Evolutionary conservation across 2,888 invertebrate genomes (phyloP).

Genomic region (Iselma pallidipennis): DNA sequence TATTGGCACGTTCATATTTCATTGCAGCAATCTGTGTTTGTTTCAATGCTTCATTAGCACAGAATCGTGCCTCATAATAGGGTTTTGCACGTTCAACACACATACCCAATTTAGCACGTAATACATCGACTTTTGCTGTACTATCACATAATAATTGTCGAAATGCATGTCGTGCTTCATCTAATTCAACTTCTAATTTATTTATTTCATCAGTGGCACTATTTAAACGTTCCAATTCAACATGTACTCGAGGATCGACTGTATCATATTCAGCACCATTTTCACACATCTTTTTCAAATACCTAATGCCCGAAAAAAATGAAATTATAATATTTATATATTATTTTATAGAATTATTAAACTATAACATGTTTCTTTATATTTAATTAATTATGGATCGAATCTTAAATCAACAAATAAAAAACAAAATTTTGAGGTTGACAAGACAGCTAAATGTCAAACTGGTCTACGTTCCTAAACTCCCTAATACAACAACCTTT

Average conservation of each 20-base stretch:
- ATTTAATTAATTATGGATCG: not conserved
- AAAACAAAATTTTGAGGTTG: constrained; percentile 25
- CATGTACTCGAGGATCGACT: constrained; percentile 81
- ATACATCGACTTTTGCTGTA: constrained; percentile 76
- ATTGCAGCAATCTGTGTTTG: constrained; percentile 82
- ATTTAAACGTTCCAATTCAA: constrained; percentile 87
- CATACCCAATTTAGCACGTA: constrained; percentile 80
- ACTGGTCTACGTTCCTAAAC: not conserved
- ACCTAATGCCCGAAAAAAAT: constrained; percentile 5
- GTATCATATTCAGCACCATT: constrained; percentile 67
- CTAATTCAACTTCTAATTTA: constrained; percentile 85
- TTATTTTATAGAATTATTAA: not conserved
- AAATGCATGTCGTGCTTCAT: constrained; percentile 83
- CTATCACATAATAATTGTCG: constrained; percentile 81
- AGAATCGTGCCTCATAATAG: constrained; percentile 86
- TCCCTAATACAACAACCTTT: not conserved
- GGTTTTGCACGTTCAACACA: constrained; percentile 87
- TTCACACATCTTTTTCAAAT: constrained; percentile 60
- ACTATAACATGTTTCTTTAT: not conserved
- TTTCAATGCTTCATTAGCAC: constrained; percentile 80
- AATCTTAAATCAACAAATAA: not conserved
- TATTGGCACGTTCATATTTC: constrained; percentile 86
- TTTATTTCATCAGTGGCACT: constrained; percentile 93
- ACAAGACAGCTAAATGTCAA: constrained; percentile 11
- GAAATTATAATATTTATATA: not conserved